These are phyloP conservation scores for Champsocephalus gunnari DNA, from an alignment of 2,797 vertebrate genomes.

Conservation along the genomic window DNA sequence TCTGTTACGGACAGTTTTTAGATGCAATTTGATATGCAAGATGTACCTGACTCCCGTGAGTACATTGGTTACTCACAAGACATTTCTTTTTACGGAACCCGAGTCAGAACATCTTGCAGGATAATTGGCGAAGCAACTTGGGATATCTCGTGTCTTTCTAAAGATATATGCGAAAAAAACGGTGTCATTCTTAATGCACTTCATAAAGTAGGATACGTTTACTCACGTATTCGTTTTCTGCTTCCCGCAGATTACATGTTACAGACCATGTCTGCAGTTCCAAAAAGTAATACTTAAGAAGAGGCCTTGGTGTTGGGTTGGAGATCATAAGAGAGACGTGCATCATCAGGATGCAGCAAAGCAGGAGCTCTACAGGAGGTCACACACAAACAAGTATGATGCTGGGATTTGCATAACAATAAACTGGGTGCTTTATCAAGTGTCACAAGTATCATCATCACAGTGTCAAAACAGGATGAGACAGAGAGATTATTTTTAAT, in stretches of 20 bases:
- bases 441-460: background rate
- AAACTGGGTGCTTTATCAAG: background rate
- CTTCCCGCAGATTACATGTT: background rate
- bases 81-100: too few relatives aligned
- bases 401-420: slow-evolving; percentile 14
- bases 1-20: too few relatives aligned
- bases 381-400: slow-evolving; percentile 4
- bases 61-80: too few relatives aligned
- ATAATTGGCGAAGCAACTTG: too few relatives aligned
- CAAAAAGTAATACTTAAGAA: fast-evolving
- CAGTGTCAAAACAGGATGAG: background rate
- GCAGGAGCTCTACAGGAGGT: slow-evolving; percentile 57
- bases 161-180: background rate
- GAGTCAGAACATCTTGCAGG: too few relatives aligned
- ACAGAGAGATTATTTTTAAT: background rate
- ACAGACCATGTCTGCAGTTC: fast-evolving
- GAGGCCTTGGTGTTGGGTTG: fast-evolving
- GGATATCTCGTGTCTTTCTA: background rate
- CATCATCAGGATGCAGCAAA: slow-evolving; percentile 46
- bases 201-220: background rate
- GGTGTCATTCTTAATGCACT: background rate
- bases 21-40: too few relatives aligned
- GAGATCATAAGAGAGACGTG: slow-evolving; percentile 23
- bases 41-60: too few relatives aligned
- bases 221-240: slow-evolving; percentile 58